Evolutionary conservation across 1,140 invertebrate genomes (phyloP), one percentile per base, ranked within the genome.

Genomic region (Drosophila truncata): DNA sequence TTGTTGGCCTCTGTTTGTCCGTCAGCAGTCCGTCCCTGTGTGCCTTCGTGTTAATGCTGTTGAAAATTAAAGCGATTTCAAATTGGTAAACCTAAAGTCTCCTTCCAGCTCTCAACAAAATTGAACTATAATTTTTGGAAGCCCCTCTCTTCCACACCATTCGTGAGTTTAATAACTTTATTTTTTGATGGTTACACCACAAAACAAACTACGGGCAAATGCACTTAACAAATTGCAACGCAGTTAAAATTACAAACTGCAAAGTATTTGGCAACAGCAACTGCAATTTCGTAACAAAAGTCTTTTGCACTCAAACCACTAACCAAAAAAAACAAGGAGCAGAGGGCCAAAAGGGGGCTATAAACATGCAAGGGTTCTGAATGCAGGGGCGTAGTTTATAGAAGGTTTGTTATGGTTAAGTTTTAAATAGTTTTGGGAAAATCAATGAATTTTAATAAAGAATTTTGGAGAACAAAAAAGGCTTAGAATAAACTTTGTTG

Each of bases 231-330:
- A 87, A 87, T 87, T 88, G 80, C 80, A 88, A 50, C 49, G 62
- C 84, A 74, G 84, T 84, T 84, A 80, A 87, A 87, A 87, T 87
- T 90, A 88, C 84, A 84, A 87, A 78, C 84, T 87, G 85, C 65
- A 80, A 81, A 90, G 80, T 84, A 83, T 80, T 84, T 80, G 67
- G 61, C 64, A 75, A 69, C 75, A 75, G 52, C 60, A 75, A 83
- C 74, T 83, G 79, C 66, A 78, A 74, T 82, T 82, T 73, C 27
- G 82, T 65, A 80, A 74, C 82, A 85, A 78, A 85, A 85, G 73
- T 69, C 60, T 80, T 83, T 78, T 69, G 55, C 80, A 70, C 63
- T 31, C 52, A 72, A 20, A 42, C 41, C 42, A 41, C 25, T 10
- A 3, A 13, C 3, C 23, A 57, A 74, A 49, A 33, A 55, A 44